Evolutionary conservation across 2,888 invertebrate genomes (phyloP), one percentile per base, ranked within the genome.

Genomic region (Drosophila maculinotata): DNA sequence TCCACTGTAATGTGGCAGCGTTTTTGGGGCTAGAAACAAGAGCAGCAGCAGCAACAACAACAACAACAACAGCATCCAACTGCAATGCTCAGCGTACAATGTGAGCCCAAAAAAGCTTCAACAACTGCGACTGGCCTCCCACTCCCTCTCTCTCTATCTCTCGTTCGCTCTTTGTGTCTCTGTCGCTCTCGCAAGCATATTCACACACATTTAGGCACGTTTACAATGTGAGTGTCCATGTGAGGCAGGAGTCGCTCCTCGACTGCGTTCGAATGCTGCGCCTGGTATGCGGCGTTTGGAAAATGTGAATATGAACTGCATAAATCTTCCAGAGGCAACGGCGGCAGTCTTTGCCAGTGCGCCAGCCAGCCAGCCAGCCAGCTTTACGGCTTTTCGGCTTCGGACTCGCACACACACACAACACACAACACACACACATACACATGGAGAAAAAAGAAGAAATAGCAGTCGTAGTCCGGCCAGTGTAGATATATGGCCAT

Each of bases 251-350:
- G 54, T 12, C 68, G 57, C 67, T 74, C 38, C 39, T 53, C 47
- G 45, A 20, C 65, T 66, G 60, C 66, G 69, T 85, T 75, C 87
- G 87, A 77, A 74, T 79, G 73, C 72, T 84, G 78, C 76, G 85
- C 69, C 68, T 86, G 85, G 88, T 76, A 79, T 89, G 80, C 79
- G 79, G 85, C 82, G 76, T 87, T 86, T 81, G 81, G 85, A 79
- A 89, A 87, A 87, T 89, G 88, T 90, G 89, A 90, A 90, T 89
- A 89, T 90, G 89, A 90, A 90, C 90, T 90, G 77, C 88, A 90
- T 90, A 90, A 90, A 90, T 90, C 88, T 86, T 80, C 64, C 72
- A 79, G 87, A 81, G 82, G 76, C 85, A 76, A 82, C 87, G 85
- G 80, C 88, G 82, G 88, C 88, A 87, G 85, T 76, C 88, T 87